These are phyloP conservation scores for Zaprionus africanus DNA, from an alignment of 1,140 invertebrate species.

Conservation along the genomic window DNA sequence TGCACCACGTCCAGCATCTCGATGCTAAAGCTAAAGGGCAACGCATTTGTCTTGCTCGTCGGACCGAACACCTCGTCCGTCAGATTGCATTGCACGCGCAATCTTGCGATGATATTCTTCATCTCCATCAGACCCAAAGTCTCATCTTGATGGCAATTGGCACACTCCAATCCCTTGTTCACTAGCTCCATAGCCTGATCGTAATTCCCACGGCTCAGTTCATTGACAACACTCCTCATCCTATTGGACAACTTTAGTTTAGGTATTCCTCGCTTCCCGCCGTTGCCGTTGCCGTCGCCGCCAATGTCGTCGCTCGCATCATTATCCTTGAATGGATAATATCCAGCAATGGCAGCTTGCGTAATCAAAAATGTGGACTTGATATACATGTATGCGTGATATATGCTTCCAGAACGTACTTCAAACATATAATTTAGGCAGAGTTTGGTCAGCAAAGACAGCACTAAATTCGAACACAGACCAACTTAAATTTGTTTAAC, in stretches of 20 bases:
- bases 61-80: constrained; percentile 40
- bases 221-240: constrained; percentile 16
- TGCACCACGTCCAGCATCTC: constrained; percentile 87
- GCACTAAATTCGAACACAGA: not conserved
- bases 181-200: constrained; percentile 45
- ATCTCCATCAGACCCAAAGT: constrained; percentile 56
- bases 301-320: not conserved
- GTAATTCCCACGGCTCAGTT: constrained; percentile 56
- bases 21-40: constrained; percentile 55
- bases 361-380: constrained; percentile 68
- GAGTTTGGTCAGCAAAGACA: not conserved
- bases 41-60: constrained; percentile 50
- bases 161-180: constrained; percentile 39
- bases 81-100: constrained; percentile 41
- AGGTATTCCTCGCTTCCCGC: not conserved
- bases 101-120: constrained; percentile 56
- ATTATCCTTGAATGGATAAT: constrained; percentile 6
- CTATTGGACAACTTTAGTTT: not conserved
- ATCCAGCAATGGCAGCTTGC: constrained; percentile 58
- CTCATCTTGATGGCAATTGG: constrained; percentile 25
- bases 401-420: not conserved
- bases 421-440: constrained; percentile 38
- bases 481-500: constrained; percentile 1
- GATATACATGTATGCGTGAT: constrained; percentile 35
- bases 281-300: no score